Conservation (phyloP, 2,797 vertebrate species). For the Spinus olivaceus region DNA sequence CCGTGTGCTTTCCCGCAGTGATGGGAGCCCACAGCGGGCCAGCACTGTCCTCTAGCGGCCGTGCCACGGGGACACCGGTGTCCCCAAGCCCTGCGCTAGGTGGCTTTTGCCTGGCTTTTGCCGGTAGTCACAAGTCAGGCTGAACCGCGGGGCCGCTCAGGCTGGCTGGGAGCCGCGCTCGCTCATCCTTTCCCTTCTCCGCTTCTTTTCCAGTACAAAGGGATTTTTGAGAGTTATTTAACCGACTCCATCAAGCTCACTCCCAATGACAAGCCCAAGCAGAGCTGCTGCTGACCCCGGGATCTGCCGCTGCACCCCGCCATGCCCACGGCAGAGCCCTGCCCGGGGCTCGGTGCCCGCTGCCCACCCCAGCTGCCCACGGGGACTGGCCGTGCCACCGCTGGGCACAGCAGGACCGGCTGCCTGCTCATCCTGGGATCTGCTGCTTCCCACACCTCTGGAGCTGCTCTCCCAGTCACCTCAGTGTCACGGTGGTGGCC, state of each 20-base stretch:
- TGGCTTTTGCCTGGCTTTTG: not conserved
- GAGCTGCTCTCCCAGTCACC: not conserved
- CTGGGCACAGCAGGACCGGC: rapidly evolving
- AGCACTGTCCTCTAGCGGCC: constrained; percentile 56
- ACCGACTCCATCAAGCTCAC: constrained; percentile 79
- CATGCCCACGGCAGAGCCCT: not conserved
- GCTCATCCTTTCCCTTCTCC: not conserved
- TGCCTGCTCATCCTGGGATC: rapidly evolving
- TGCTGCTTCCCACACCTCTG: rapidly evolving
- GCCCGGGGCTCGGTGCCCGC: rapidly evolving
- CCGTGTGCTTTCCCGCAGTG: rapidly evolving
- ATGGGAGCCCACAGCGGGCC: rapidly evolving
- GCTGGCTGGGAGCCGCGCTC: rapidly evolving
- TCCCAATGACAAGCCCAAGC: constrained; percentile 46
- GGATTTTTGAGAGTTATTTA: constrained; percentile 71
- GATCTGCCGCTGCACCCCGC: rapidly evolving
- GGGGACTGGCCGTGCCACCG: rapidly evolving
- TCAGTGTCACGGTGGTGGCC: rapidly evolving
- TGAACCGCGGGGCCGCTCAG: rapidly evolving
- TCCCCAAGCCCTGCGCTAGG: not conserved
- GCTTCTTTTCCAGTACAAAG: constrained; percentile 62
- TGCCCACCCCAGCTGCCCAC: rapidly evolving
- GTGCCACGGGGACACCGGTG: not conserved
- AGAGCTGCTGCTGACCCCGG: constrained; percentile 69
- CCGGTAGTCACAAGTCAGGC: rapidly evolving